Base-by-base conservation (phyloP, 1,140 invertebrate genomes). In the Listronotus bonariensis region DNA sequence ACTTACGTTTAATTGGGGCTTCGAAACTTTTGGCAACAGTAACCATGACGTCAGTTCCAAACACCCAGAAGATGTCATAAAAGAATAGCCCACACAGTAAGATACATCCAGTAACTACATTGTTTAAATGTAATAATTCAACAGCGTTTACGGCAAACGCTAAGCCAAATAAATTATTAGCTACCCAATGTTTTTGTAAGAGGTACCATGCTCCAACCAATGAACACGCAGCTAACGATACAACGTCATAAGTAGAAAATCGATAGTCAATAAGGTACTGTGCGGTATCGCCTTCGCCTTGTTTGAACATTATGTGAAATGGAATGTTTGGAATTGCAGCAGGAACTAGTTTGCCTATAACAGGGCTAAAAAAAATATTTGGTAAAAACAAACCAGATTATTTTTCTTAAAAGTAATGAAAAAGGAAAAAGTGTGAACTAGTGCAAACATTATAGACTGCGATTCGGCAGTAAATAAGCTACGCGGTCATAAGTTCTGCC, bases 41-140 rank as follows among this genome's bases (percentile, higher is more conserved):
- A 11, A 98, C 94, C 97, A 99, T 99, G n/a, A n/a, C n/a, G n/a
- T 99, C 95, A 48, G 97, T 99, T 54, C 95, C 96, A 85, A 99
- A 99, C 11, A 97, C 97, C 98, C 98, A 99, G 82, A 99, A 99
- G 64, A 99, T 93, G 79, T 99, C 98, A 79, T 99, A 99, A 53
- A 99, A 81, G 79, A 99, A 99, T 5, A 99, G 85, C 12, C 97
- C 98, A 67, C 90, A 90, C 0, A 99, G 84, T 31, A 99, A 83
- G 75, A 99, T 97, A 77, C 93, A 95, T n/a, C 98, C 98, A 26
- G 95, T 99, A 26, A 93, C 87, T 54, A 98, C 90, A 77, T 93
- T 98, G 80, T 99, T 99, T 15, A 99, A 82, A 77, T 98, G 95
- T 36, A 99, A 83, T 26, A 99, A 82, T 80, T 99, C 98, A 40